Conservation (phyloP, 35 echinoderm and acorn worm species). For the Amphiura filiformis region DNA sequence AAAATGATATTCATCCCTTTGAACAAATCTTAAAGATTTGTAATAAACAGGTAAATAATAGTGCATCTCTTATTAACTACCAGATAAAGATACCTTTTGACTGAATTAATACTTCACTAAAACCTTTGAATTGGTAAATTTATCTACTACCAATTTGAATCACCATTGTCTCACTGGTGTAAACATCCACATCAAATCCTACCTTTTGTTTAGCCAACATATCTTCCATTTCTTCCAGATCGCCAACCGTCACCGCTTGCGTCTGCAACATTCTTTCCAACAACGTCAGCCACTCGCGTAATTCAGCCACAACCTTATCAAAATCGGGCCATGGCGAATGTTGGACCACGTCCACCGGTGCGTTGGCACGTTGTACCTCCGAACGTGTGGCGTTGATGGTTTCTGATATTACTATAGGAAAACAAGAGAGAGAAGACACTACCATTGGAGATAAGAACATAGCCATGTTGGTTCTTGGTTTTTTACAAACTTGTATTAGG, state of each 20-base stretch:
- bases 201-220: slow-evolving; percentile 96
- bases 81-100: too few relatives aligned
- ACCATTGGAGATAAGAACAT: not conserved
- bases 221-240: slow-evolving; percentile 96
- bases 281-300: slow-evolving; percentile 84
- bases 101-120: too few relatives aligned
- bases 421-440: slow-evolving; percentile 34
- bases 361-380: slow-evolving; percentile 55
- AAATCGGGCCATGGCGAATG: slow-evolving; percentile 75
- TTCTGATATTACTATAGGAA: slow-evolving; percentile 63
- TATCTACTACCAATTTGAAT: too few relatives aligned
- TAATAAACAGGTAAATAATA: too few relatives aligned
- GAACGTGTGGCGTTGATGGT: slow-evolving; percentile 29
- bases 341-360: slow-evolving; percentile 27
- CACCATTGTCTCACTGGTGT: too few relatives aligned
- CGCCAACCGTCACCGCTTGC: slow-evolving; percentile 84
- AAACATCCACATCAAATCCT: not conserved
- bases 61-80: too few relatives aligned
- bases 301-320: slow-evolving; percentile 85
- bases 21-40: too few relatives aligned
- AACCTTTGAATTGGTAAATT: too few relatives aligned
- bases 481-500: too few relatives aligned
- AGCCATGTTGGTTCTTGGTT: not conserved
- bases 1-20: too few relatives aligned
- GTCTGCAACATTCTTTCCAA: slow-evolving; percentile 81